These are phyloP conservation scores for Caerostris extrusa DNA, from an alignment of 1,140 invertebrate genomes.

Conservation along the genomic window DNA sequence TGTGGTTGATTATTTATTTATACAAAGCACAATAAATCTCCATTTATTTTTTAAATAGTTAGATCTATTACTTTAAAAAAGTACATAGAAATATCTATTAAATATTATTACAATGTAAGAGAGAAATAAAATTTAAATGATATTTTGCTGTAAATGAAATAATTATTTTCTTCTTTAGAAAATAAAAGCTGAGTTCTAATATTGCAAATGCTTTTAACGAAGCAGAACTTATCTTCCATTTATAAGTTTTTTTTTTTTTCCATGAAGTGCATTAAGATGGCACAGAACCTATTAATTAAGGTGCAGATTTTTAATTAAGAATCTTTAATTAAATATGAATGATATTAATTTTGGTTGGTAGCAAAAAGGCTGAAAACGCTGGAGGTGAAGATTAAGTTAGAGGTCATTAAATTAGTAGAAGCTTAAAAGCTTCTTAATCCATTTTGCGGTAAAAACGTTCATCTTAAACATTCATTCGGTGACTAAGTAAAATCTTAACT, in stretches of 20 bases:
- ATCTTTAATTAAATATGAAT: slow-evolving; percentile 56
- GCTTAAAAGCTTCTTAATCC: slow-evolving; percentile 66
- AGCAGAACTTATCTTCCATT: background rate
- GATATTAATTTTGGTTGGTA: slow-evolving; percentile 23
- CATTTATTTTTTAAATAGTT: no score
- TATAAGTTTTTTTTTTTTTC: background rate
- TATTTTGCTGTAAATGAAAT: background rate
- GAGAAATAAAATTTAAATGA: no score
- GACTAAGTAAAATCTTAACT: slow-evolving; percentile 46
- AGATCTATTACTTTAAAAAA: no score
- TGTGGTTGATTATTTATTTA: no score
- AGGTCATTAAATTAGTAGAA: slow-evolving; percentile 54
- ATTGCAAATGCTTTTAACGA: background rate
- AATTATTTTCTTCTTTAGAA: background rate
- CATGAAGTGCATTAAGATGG: background rate
- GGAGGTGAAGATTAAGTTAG: slow-evolving; percentile 37
- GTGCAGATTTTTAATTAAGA: background rate
- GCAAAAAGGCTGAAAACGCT: background rate
- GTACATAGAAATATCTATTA: no score
- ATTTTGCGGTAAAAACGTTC: background rate
- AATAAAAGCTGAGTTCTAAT: background rate
- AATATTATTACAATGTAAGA: no score
- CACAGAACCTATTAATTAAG: background rate
- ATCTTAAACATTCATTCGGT: background rate
- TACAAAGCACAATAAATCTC: no score